These are phyloP conservation scores for Lepidocyrtinus sp. DNA, from an alignment of 2,888 invertebrate genomes.

Conservation along the genomic window DNA sequence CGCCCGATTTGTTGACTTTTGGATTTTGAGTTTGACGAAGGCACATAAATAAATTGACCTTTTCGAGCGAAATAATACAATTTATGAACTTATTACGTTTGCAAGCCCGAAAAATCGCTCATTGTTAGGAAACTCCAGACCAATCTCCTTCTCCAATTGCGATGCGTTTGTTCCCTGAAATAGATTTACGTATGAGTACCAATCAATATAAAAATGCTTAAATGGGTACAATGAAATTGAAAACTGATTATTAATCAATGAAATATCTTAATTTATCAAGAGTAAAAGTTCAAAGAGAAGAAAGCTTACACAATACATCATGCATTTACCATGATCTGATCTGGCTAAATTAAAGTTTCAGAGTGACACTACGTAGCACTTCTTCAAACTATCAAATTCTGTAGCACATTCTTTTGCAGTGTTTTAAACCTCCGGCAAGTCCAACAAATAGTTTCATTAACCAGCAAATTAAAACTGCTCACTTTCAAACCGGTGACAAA, in stretches of 20 bases:
- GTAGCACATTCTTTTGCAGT: too few relatives aligned
- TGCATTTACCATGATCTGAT: conserved; percentile 59
- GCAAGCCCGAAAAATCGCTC: conserved; percentile 99
- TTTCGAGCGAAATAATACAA: conserved; percentile 91
- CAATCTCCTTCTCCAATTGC: conserved; percentile 99
- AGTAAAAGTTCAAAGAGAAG: conserved; percentile 37
- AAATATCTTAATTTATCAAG: too few relatives aligned
- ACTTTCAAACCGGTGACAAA: too few relatives aligned
- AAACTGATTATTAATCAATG: too few relatives aligned
- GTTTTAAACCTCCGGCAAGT: too few relatives aligned
- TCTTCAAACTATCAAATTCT: background rate
- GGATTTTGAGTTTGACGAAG: conserved; percentile 78
- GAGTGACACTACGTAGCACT: background rate
- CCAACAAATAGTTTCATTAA: too few relatives aligned
- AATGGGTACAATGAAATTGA: too few relatives aligned
- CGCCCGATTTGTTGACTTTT: conserved; percentile 56
- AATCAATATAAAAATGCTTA: too few relatives aligned
- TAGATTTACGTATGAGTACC: conserved; percentile 71
- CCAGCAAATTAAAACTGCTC: too few relatives aligned
- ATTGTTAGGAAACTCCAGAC: conserved; percentile 97
- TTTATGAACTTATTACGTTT: conserved; percentile 81
- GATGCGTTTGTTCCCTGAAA: conserved; percentile 98
- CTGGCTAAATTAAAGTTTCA: conserved; percentile 5
- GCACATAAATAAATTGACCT: conserved; percentile 98
- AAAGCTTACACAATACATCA: conserved; percentile 62